phyloP scores from a whole-genome alignment of 2,888 invertebrate genomes.

The Callinectes sapidus region DNA sequence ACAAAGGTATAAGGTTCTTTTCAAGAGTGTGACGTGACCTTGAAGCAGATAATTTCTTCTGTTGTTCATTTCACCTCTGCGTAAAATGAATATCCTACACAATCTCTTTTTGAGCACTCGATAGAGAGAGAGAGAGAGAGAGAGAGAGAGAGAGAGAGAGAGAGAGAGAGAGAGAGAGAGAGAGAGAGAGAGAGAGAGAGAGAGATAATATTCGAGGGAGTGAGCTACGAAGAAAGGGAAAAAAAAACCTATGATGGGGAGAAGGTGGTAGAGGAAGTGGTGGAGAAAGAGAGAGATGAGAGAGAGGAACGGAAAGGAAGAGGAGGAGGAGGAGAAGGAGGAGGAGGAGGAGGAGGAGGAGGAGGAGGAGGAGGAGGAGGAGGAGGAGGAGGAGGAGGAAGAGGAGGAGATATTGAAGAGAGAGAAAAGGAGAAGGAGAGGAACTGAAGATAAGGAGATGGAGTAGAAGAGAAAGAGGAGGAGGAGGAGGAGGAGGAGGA shows the following conservation, averaged over 20 bases:
- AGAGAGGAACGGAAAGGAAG: conserved; percentile 12
- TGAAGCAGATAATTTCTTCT: background rate
- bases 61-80: background rate
- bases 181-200: conserved; percentile 14
- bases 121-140: background rate
- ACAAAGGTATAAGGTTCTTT: background rate
- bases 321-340: conserved; percentile 23
- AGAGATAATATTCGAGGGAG: background rate
- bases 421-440: background rate
- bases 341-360: background rate
- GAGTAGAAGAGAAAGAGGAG: background rate
- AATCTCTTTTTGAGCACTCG: too few species aligned
- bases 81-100: background rate
- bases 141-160: conserved; percentile 25
- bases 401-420: background rate
- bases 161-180: conserved; percentile 22
- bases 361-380: background rate
- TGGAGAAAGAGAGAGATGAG: conserved; percentile 32
- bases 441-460: background rate
- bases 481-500: background rate
- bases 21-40: background rate
- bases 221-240: background rate
- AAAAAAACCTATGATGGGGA: background rate
- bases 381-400: background rate
- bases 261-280: conserved; percentile 6